Base-by-base conservation (phyloP, 92 coral and sea anemone species). In the Nematostella vectensis region DNA sequence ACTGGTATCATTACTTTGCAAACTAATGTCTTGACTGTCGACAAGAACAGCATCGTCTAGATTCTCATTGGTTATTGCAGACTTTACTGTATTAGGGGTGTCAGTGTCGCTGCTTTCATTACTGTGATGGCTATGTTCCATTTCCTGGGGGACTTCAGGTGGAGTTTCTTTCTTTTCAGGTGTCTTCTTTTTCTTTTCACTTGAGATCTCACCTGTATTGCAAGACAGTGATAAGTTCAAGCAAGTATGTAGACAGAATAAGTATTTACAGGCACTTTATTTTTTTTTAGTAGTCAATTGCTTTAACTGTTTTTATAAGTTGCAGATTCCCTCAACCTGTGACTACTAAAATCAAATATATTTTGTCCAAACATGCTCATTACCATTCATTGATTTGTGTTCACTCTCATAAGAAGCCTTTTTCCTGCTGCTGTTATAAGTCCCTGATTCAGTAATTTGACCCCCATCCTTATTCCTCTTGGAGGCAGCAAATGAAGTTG, bases 1-100 rank as follows among this genome's bases (percentile, higher is more conserved):
- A 33, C 84, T 85, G 0, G 84, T 68, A 26, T 85, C 88, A 1
- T 72, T 69, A 54, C 87, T 70, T 0, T 69, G 4, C 10, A 74
- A 65, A 44, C 81, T 79, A 17, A 24, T 17, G 42, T 77, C 65
- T 16, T 69, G 81, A 10, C 70, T 67, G 20, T 74, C 82, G 12
- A 40, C 76, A 1, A 85, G 38, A 26, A 80, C 11, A 24, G 95
- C 95, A 26, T 85, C 78, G 28, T 85, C 75, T 10, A 85, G 79
- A 47, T 62, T 70, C 4, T 61, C 82, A 26, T 40, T 54, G 16
- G 65, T 18, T 26, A 48, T 38, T 4, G 21, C 51, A 31, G 64
- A 38, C 33, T 63, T 67, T 25, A 67, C 78, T 1, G 83, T 77
- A 27, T 60, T 64, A 2, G 63, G 78, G 24, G 83, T 64, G 67